Base-by-base conservation (phyloP, 2,797 vertebrate species). In the Choloepus didactylus region DNA sequence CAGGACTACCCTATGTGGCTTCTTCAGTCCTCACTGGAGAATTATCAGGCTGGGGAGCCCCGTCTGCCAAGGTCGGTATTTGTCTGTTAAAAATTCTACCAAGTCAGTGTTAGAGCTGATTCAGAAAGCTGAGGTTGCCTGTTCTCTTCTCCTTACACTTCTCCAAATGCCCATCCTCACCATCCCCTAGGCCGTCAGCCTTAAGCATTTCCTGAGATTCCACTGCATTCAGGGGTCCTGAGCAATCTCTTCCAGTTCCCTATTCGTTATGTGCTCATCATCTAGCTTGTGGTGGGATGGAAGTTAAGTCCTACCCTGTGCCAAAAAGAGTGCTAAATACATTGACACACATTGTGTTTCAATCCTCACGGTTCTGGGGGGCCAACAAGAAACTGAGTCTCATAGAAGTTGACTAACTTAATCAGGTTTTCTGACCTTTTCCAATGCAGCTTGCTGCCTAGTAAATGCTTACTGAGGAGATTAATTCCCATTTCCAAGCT, bases 231-330 rank as follows among this genome's bases (percentile, higher is more conserved):
- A 25, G 14, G n/a, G 19, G 4, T 59, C 76, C 67, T n/a, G 9
- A 11, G 76, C 2, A 19, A 21, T n/a, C 27, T 85, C 60, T 56
- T 35, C 91, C 54, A 62, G 76, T 29, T 59, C 49, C 59, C 16
- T 4, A 1, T 3, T 46, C 69, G 6, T 3, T 8, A 1, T 0
- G 4, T 11, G 6, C 2, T 16, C 51, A n/a, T 3, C 4, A 72
- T 35, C 75, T 62, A 10, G 54, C 49, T 18, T 49, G 41, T 3
- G 7, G 9, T 9, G 6, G 31, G 54, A 16, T 21, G 25, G 27
- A 59, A 6, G 35, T 27, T 31, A 9, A 44, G 70, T 9, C 18
- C 35, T 66, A 15, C 56, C 27, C 70, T 67, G 29, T 49, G 46
- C 56, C 49, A 64, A 9, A 38, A 76, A 38, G 1, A 14, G 3